Conservation (phyloP, 1,140 invertebrate genomes). For the Pygmarrhopalites habei region DNA sequence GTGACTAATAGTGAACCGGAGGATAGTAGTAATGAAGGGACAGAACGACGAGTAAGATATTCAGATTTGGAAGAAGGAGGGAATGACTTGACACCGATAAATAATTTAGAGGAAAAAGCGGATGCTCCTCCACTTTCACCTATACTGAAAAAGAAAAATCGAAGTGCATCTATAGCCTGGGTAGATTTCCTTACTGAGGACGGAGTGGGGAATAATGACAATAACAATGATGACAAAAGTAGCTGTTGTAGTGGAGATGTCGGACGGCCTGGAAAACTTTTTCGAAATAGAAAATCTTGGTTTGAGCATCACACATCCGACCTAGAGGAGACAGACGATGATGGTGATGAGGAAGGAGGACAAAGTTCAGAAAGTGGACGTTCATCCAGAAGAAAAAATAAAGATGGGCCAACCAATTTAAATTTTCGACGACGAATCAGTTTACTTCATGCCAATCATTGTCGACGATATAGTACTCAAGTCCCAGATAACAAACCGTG, state of each 20-base stretch:
- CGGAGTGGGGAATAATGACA: not conserved
- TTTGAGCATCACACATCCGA: not conserved
- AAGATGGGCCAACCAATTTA: not conserved
- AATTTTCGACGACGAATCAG: not conserved
- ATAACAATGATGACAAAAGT: not conserved
- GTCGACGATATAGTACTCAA: not conserved
- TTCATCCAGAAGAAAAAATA: not conserved
- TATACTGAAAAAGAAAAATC: not conserved
- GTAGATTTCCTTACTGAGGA: conserved; percentile 22
- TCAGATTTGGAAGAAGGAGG: no score
- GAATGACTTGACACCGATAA: no score
- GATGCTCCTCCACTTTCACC: not conserved
- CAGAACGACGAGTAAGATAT: no score
- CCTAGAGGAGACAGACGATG: conserved; percentile 1
- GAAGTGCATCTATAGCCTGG: conserved; percentile 18
- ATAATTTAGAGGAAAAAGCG: not conserved
- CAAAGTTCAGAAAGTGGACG: conserved; percentile 2
- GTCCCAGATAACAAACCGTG: no score
- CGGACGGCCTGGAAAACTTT: not conserved
- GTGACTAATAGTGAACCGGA: no score
- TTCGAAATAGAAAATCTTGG: not conserved
- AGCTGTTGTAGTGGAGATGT: not conserved
- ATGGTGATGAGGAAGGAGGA: not conserved
- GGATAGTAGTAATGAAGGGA: no score
- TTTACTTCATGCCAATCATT: not conserved